Evolutionary conservation across 2,888 invertebrate genomes (phyloP).

Genomic region (Tenthredo scrophulariae): DNA sequence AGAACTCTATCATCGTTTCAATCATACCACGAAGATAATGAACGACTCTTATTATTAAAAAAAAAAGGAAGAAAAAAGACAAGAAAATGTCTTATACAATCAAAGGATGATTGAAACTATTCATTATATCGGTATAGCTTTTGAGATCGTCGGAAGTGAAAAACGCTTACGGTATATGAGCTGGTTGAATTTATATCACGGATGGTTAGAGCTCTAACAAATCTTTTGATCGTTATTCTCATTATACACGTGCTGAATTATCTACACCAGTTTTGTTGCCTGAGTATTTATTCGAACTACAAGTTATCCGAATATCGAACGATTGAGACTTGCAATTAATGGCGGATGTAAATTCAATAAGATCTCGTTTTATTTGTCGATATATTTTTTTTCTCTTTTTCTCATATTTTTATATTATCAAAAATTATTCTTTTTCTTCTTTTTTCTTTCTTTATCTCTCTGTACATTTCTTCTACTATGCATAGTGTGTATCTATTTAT

Average conservation of each 20-base stretch:
- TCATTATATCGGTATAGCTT: neutral
- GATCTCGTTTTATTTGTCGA: neutral
- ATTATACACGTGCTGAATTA: neutral
- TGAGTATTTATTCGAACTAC: neutral
- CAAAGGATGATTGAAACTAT: neutral
- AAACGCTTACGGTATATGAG: neutral
- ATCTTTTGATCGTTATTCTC: constrained; percentile 9
- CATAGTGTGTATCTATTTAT: neutral
- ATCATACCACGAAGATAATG: too few relatives aligned
- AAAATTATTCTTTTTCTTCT: neutral
- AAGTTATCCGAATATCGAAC: neutral
- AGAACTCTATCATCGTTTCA: too few relatives aligned
- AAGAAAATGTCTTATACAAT: neutral
- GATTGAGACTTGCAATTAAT: neutral
- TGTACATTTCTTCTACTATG: neutral
- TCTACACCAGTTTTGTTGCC: neutral
- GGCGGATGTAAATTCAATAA: neutral
- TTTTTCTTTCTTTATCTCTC: neutral
- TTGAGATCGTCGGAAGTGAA: neutral
- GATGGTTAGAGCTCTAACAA: constrained; percentile 5
- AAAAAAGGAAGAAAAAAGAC: too few relatives aligned
- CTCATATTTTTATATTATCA: neutral
- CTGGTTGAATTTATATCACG: neutral
- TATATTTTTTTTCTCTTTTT: neutral
- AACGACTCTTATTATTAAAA: too few relatives aligned